Evolutionary conservation across 2,113 vertebrate species (phyloP).

Genomic region (Cochlearius cochlearius): DNA sequence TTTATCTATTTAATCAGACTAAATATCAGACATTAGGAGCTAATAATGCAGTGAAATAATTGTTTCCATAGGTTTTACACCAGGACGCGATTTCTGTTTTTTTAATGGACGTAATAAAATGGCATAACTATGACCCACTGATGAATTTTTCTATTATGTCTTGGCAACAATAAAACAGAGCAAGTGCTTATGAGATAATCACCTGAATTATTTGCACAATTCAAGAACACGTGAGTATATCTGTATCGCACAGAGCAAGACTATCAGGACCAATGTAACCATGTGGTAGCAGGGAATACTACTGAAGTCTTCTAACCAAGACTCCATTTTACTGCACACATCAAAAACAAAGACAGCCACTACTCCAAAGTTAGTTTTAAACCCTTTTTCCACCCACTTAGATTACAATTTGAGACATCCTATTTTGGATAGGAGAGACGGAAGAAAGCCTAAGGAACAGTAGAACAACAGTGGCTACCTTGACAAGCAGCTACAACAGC

Average conservation of each 20-base stretch:
- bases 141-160: not conserved
- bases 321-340: not conserved
- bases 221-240: not conserved
- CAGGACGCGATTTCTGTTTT: not conserved
- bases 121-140: not conserved
- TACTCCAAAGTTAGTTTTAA: not conserved
- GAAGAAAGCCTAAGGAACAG: not conserved
- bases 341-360: not conserved
- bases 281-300: not conserved
- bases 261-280: not conserved
- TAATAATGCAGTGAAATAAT: not conserved
- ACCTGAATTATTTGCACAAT: not conserved
- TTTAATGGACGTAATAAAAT: not conserved
- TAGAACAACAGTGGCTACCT: not conserved
- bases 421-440: not conserved
- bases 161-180: not conserved
- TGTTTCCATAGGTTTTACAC: not conserved
- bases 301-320: not conserved
- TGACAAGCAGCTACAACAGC: not conserved
- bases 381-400: not conserved
- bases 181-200: not conserved
- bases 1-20: not conserved
- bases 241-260: not conserved
- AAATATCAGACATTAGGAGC: not conserved
- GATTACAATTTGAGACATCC: not conserved